phyloP scores from a whole-genome alignment of 2,797 vertebrate genomes.

The Lepilemur ruficaudatus region DNA sequence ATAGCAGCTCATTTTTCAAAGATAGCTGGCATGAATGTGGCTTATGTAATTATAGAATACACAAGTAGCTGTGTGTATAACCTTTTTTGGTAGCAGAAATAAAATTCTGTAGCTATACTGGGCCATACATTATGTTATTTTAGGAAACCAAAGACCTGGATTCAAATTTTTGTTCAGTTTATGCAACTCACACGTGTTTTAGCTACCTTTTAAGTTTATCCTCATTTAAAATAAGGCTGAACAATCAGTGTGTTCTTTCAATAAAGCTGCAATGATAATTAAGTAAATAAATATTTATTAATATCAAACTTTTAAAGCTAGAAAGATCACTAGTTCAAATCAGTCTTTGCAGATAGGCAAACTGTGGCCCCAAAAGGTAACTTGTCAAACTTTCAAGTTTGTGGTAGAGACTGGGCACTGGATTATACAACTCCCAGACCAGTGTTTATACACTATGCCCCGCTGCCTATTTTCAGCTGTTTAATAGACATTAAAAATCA shows the following conservation, averaged over 20 bases:
- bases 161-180: not conserved
- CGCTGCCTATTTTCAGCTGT: not conserved
- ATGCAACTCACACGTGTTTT: not conserved
- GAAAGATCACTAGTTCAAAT: not conserved
- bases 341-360: not conserved
- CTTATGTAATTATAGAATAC: not conserved
- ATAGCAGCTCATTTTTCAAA: constrained; percentile 20
- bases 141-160: not conserved
- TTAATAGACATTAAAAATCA: not conserved
- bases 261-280: not conserved
- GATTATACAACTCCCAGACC: not conserved
- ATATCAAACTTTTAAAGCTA: not conserved
- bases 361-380: not conserved
- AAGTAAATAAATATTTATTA: not conserved
- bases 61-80: not conserved
- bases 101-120: not conserved
- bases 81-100: not conserved
- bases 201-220: not conserved
- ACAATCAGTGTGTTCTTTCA: not conserved
- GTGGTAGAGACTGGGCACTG: not conserved
- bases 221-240: not conserved
- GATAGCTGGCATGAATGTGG: not conserved
- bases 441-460: not conserved
- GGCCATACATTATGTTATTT: not conserved
- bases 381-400: not conserved